Evolutionary conservation across 2,797 vertebrate genomes (phyloP).

Genomic region (Naso thynnoides): DNA sequence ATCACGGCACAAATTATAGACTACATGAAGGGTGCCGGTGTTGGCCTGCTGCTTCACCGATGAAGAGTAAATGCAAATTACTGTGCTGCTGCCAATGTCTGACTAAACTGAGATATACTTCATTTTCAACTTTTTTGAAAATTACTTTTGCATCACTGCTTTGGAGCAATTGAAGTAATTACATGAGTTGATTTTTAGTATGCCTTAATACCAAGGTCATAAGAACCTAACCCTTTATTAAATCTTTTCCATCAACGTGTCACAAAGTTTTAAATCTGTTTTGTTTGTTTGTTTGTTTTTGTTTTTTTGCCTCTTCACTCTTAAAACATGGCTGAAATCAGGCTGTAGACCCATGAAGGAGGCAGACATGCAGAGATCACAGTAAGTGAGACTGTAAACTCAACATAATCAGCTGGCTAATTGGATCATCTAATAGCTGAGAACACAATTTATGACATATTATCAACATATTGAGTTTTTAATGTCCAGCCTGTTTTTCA

Average conservation of each 20-base stretch:
- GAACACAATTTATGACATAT: neutral
- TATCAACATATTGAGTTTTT: neutral
- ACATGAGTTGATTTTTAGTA: conserved; percentile 19
- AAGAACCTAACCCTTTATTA: conserved; percentile 51
- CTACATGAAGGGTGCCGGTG: conserved; percentile 48
- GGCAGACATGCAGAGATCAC: conserved; percentile 21
- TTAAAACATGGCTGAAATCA: conserved; percentile 62
- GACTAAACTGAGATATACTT: conserved; percentile 26
- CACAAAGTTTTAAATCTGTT: conserved; percentile 39
- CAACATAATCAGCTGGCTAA: neutral
- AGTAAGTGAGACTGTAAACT: conserved; percentile 19
- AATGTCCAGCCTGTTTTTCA: neutral
- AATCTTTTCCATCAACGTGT: conserved; percentile 61
- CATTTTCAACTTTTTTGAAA: conserved; percentile 34
- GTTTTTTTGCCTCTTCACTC: conserved; percentile 57
- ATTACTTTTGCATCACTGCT: conserved; percentile 24
- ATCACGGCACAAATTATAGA: conserved; percentile 67
- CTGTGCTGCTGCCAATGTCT: conserved; percentile 31
- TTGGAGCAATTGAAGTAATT: conserved; percentile 21
- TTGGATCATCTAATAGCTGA: neutral
- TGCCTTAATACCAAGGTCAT: conserved; percentile 25
- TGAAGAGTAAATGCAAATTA: conserved; percentile 53
- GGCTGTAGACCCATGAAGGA: conserved; percentile 32
- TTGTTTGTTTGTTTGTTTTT: no score
- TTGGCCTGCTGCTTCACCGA: conserved; percentile 28